Evolutionary conservation across 2,797 vertebrate genomes (phyloP), one percentile per base, ranked within the genome.

Genomic region (Protosalanx chinensis): DNA sequence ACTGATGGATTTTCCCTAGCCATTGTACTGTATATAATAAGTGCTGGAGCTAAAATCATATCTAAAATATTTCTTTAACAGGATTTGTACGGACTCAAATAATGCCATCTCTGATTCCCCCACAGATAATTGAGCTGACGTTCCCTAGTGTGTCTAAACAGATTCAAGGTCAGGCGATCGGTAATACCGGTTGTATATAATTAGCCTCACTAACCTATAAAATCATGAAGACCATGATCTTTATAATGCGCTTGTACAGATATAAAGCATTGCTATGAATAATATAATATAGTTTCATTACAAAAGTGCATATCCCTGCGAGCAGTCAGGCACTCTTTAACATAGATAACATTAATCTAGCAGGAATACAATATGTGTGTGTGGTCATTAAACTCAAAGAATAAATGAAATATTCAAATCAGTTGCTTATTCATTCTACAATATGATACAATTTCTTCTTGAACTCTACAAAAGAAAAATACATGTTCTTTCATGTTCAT

Each of bases 281-380:
- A 86, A 86, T 80, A 69, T 74, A 76, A 70, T 67, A 72, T 70
- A 80, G 79, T 83, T 85, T 84, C 88, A 90, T 85, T 49, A 85
- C 29, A 59, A 33, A 63, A 88, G 86, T 84, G 78, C 83, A 86
- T 77, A 80, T 84, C 86, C 79, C 83, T 85, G 75, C 74, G 80
- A 88, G 82, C 84, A 80, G 79, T 85, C 85, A 82, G 82, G 81
- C 79, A 85, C 71, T 83, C 85, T 86, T 77, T 88, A 88, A 87
- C 89, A 84, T 70, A 78, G 80, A 86, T 79, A 89, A 87, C 75
- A 80, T 85, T 87, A 85, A 83, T 82, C 74, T 63, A 59, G 49
- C 71, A 64, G 78, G 81, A 82, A 90, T 87, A 84, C 88, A 84
- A 83, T 70, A 83, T 69, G 81, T 76, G 72, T 76, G 72, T 61